Base-by-base conservation (phyloP, 2,113 vertebrate genomes). In the Syrmaticus mikado region DNA sequence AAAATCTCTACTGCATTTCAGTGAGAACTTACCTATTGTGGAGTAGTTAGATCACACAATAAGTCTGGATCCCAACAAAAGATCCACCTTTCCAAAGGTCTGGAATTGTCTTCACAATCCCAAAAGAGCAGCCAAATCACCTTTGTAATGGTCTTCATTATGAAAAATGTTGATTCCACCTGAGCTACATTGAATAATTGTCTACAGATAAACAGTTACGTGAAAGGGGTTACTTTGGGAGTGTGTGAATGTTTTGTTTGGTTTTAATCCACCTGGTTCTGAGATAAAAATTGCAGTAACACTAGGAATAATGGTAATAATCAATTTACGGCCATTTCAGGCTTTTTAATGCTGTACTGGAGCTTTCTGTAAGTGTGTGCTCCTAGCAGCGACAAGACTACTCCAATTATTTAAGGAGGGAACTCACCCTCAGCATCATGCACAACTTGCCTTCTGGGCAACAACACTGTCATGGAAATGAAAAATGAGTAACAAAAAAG, bases 401-500 rank as follows among this genome's bases (percentile, higher is more conserved):
- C 48, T 61, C 5, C 0, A 1, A 2, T 12, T 79, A 40, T 16
- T 53, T 52, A 34, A 48, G 58, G 58, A 73, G 57, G 16, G 16
- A 82, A 38, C 28, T 38, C 48, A 11, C 15, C 41, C 60, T 40
- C 46, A 41, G 20, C 28, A 73, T 38, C 71, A 67, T 32, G 36
- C 38, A 93, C 19, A 36, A 53, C 24, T 28, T 62, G 57, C 40
- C 57, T 8, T 61, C 55, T 60, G 41, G 41, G 76, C 48, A 83
- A 72, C 11, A 9, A 8, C 61, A 89, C 30, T 19, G 0, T 58
- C 77, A 97, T 97, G 97, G 90, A 92, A 95, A 97, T 95, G 93
- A 76, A 74, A 96, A 94, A 95, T 83, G 90, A 87, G 15, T 64
- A 91, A 62, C 60, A 87, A 93, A 88, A 96, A 97, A 94, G 73